A percentile compares a stretch with the other conserved stretches of the same genome.
Evolutionary conservation across 2,113 vertebrate genomes (phyloP).

Genomic region (Struthio camelus): DNA sequence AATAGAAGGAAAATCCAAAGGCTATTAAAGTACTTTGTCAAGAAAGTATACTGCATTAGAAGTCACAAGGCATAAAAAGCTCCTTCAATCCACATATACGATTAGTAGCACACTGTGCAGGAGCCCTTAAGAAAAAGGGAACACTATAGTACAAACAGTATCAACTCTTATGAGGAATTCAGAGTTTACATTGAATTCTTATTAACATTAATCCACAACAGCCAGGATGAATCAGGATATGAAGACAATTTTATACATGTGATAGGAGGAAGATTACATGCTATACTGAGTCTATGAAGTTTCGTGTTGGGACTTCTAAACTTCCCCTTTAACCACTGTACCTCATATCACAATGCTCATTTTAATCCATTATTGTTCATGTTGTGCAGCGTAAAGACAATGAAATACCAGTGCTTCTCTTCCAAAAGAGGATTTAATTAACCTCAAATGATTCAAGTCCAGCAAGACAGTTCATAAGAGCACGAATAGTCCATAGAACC

Average conservation of each 20-base stretch:
- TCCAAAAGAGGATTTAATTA: not conserved
- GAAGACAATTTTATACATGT: accelerated
- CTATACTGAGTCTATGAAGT: not conserved
- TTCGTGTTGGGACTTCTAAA: constrained; percentile 4
- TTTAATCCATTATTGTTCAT: not conserved
- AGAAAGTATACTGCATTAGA: not conserved
- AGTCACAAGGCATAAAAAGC: not conserved
- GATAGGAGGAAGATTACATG: not conserved
- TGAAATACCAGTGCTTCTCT: not conserved
- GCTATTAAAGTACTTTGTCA: not conserved
- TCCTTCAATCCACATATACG: not conserved
- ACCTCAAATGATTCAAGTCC: not conserved
- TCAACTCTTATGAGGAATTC: not conserved
- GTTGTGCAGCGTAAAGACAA: not conserved
- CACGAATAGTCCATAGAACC: accelerated
- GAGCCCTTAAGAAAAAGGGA: not conserved
- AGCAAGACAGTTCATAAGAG: not conserved
- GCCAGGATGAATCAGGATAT: not conserved
- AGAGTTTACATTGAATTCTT: not conserved
- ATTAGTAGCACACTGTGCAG: not conserved
- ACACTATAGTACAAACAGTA: not conserved
- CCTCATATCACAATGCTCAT: accelerated
- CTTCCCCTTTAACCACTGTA: constrained; percentile 4
- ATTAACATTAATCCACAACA: not conserved
- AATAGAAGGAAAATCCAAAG: not conserved